Evolutionary conservation across 1,140 invertebrate species (phyloP), one percentile per base, ranked within the genome.

Genomic region (Diabrotica virgifera): DNA sequence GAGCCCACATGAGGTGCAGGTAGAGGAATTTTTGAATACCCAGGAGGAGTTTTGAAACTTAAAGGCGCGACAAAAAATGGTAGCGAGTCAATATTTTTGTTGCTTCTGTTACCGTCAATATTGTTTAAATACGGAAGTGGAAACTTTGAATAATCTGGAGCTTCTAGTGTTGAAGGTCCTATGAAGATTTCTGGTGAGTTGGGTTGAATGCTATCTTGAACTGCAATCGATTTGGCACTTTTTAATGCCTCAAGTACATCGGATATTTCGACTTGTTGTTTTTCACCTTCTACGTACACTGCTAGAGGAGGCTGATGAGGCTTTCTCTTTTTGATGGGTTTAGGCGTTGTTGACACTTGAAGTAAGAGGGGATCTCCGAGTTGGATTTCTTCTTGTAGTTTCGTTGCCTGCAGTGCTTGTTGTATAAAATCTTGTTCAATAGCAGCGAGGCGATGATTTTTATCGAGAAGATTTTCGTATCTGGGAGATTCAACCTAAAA

Each of bases 41-140:
- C 91, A 11, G 84, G 80, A 0, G 90, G 91, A 24, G 91, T 89
- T 68, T 89, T 87, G 69, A 92, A 93, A 70, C 89, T 93, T 8
- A 93, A 74, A 1, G 91, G 91, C 5, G 91, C 91, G 0, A 93
- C 91, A 60, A 93, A 93, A 77, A 93, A 93, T 8, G 91, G 91
- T 1, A 90, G 69, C 68, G 88, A 85, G 53, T 87, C 83, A 1
- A 91, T 83, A 77, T 90, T 90, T 57, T 86, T 84, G 71, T 92
- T 89, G 6, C 87, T 85, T 12, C 87, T 81, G 65, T 87, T 88
- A 11, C 83, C 82, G 69, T 90, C 87, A 36, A 93, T 80, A 24
- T 87, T 87, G 0, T 90, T 92, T 13, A 93, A 76, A 73, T 93
- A 93, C 0, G 91, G 91, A 8, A 93, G 78, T 67, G 92, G 90